Evolutionary conservation across 2,797 vertebrate genomes (phyloP).

Genomic region (Strix occidentalis): DNA sequence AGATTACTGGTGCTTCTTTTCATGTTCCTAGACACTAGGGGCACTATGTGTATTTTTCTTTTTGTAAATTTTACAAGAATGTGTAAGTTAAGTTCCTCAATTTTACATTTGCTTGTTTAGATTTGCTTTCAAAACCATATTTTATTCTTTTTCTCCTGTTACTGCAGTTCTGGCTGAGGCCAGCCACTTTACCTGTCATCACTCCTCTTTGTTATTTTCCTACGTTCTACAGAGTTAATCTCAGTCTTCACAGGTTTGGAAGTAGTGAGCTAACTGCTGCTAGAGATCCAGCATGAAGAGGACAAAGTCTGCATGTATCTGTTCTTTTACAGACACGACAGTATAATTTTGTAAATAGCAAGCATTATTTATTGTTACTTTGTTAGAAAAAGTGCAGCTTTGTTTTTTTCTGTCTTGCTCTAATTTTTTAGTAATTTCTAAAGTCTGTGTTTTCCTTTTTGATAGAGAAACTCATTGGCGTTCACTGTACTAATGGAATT

Average conservation of each 20-base stretch:
- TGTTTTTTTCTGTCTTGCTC: not conserved
- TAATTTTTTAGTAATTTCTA: not conserved
- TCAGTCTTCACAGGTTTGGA: not conserved
- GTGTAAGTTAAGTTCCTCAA: not conserved
- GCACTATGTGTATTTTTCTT: not conserved
- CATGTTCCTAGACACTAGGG: not conserved
- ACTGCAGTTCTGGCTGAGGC: not conserved
- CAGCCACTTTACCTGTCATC: not conserved
- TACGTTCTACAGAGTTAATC: not conserved
- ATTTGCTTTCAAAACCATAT: not conserved
- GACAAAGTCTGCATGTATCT: not conserved
- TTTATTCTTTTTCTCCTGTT: not conserved
- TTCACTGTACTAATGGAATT: conserved; percentile 78
- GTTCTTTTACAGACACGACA: not conserved
- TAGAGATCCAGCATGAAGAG: not conserved
- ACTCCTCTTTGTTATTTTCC: not conserved
- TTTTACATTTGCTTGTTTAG: not conserved
- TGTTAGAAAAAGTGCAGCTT: not conserved
- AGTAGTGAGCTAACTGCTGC: not conserved
- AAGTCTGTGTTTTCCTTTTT: conserved; percentile 42
- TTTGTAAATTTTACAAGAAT: not conserved
- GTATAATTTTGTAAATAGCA: conserved; percentile 10
- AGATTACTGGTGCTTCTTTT: not conserved
- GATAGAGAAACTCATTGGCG: conserved; percentile 74
- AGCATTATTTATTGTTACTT: not conserved